Base-by-base conservation (phyloP, 2,888 invertebrate genomes). In the Helobdella robusta region DNA sequence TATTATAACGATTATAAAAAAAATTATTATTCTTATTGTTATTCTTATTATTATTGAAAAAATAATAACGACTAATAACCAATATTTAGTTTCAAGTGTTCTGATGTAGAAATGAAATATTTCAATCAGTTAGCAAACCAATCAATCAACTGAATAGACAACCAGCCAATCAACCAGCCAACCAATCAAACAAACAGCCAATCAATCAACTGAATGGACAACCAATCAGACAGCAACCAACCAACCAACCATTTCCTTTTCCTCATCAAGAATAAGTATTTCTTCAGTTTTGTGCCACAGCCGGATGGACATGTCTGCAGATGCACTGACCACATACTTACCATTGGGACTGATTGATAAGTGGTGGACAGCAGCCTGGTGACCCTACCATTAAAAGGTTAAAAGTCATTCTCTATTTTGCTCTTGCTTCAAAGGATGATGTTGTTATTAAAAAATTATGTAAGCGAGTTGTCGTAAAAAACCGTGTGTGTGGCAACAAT, bases 241-340 rank as follows among this genome's bases (percentile, higher is more conserved):
- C 20, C 6, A 52, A 52, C 68, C 64, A 68, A 80, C 82, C 74
- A 78, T 75, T 75, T 98, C 95, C 73, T 87, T 86, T 67, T 88
- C 86, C 77, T 98, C 98, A 74, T 92, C 87, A 15, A 97, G 81
- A n/a, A 97, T 89, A 56, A 98, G 83, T 2, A 89, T 86, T 79
- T 97, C 92, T 44, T 88, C 86, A 0, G 90, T 87, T 74, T 88
- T 86, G 78, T 90, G 85, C 84, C 86, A 92, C 66, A 95, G 79
- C 0, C 97, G 84, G 67, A 97, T 79, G 23, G 91, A 89, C 71
- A 86, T 84, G 82, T 98, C 97, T 0, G 87, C 86, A 34, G 94
- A 92, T 74, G 89, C 88, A 25, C 88, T 86, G 5, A 85, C 86
- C 63, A 77, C 83, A 79, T 84, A 87, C 68, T 86, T 83, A 0